Base-by-base conservation (phyloP, 2,797 vertebrate species). In the Pantherophis alleghaniensis region DNA sequence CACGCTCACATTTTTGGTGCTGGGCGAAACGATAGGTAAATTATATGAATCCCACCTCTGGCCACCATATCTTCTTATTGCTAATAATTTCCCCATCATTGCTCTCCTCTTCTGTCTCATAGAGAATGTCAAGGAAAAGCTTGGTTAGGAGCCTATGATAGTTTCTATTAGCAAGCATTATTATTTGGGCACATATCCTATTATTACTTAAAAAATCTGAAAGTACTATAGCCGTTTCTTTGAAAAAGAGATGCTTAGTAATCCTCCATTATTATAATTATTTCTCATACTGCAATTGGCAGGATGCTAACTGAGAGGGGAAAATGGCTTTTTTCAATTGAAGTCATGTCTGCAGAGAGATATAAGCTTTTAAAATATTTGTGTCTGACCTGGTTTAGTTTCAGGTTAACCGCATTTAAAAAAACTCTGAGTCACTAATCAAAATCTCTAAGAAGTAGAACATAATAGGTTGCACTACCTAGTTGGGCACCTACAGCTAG, bases 381-480 rank as follows among this genome's bases (percentile, higher is more conserved):
- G 37, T 0, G 0, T 89, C 59, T 94, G 47, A 92, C 94, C 1
- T 61, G 63, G 24, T 7, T 93, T 53, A 5, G 60, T 95, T 96
- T 94, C 90, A 94, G 90, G 91, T 60, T 47, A 56, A 92, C 55
- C 83, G 57, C 86, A 92, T 92, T 69, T 7, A 24, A 88, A 20
- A 51, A 95, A 16, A 89, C 55, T n/a, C 0, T 86, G 93, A 51
- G 92, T 53, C 16, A 24, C 9, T 86, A 90, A 86, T 53, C n/a
- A 13, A 93, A 87, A 55, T 87, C 95, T 92, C 14, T 20, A 57
- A 94, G 55, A 94, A 92, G 56, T 55, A 93, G 32, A 47, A 63
- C 74, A 91, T 87, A 7, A 55, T 60, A 2, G 2, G 6, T n/a
- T 74, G n/a, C 92, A 57, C 20, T 92, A 32, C 79, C 87, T 95